Base-by-base conservation (phyloP, 1,140 invertebrate genomes). In the Magallana ariakensis region DNA sequence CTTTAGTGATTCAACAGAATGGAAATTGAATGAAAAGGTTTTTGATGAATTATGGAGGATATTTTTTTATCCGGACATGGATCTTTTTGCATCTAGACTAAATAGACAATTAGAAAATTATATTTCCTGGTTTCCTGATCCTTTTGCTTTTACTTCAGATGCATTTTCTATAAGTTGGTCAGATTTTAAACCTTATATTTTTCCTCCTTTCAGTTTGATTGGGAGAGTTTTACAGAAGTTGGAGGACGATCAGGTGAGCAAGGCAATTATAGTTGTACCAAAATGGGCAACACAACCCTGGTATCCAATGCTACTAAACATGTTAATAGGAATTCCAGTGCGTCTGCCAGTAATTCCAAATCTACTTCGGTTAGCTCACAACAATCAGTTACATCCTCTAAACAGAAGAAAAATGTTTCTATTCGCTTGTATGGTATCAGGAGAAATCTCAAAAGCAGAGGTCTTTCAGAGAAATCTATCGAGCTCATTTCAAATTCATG, bases 51-150 rank as follows among this genome's bases (percentile, higher is more conserved):
- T 90, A 15, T 85, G 56, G 55, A 22, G 4, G 6, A 57, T 87
- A 26, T 80, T 82, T 33, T 84, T 81, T 85, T 2, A 26, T 7
- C 87, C 88, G 55, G 26, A 87, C 82, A 83, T 87, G 26, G 82
- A 90, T 83, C 26, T 89, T 10, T 87, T 89, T 89, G 86, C 87
- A 53, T 83, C 85, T 15, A 84, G 85, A 75, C 10, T 84, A 10
- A 89, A 87, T 84, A 53, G 8, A 66, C n/a, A 87, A 83, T 46
- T 87, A 22, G 53, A 55, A 62, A 22, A 9, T 3, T 89, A 66
- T 89, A 83, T 85, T 33, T 85, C 85, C 19, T 89, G 83, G 82
- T 9, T 15, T 80, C 33, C n/a, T 85, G 85, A 83, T 83, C 80
- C 85, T 46, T 16, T 54, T 53, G 54, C 46, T 55, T 57, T 16